Evolutionary conservation across 2,797 vertebrate species (phyloP).

Genomic region (Diplodus puntazzo): DNA sequence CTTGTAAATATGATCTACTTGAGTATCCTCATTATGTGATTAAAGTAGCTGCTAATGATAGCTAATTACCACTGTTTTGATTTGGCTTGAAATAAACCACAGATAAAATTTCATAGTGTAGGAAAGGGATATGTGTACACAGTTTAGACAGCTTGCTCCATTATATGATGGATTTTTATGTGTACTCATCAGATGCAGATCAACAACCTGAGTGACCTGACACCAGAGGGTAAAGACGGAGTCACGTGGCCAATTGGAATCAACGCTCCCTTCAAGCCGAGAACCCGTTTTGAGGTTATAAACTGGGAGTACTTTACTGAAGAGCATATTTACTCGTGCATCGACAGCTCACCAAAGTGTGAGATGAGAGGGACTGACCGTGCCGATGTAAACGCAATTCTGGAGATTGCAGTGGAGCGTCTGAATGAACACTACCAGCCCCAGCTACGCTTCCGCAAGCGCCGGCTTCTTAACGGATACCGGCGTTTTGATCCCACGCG

Average conservation of each 20-base stretch:
- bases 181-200: constrained; percentile 91
- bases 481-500: constrained; percentile 95
- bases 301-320: constrained; percentile 99
- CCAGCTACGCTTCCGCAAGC: constrained; percentile 92
- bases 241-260: constrained; percentile 95
- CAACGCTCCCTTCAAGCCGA: constrained; percentile 91
- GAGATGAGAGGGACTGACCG: constrained; percentile 92
- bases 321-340: constrained; percentile 94
- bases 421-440: constrained; percentile 94
- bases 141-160: not conserved
- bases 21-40: constrained; percentile 13
- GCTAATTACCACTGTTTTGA: constrained; percentile 39
- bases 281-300: constrained; percentile 96
- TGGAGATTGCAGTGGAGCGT: constrained; percentile 92
- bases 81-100: constrained; percentile 22
- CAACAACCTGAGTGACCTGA: constrained; percentile 93
- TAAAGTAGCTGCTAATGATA: constrained; percentile 25
- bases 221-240: constrained; percentile 90
- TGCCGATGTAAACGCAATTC: constrained; percentile 87
- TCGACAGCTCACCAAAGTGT: constrained; percentile 93
- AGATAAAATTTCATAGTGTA: constrained; percentile 3
- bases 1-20: not conserved
- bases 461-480: constrained; percentile 93
- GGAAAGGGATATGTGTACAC: constrained; percentile 6
- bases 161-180: not conserved